These are phyloP conservation scores for Zeus faber DNA, from an alignment of 2,113 vertebrate species.

Conservation along the genomic window DNA sequence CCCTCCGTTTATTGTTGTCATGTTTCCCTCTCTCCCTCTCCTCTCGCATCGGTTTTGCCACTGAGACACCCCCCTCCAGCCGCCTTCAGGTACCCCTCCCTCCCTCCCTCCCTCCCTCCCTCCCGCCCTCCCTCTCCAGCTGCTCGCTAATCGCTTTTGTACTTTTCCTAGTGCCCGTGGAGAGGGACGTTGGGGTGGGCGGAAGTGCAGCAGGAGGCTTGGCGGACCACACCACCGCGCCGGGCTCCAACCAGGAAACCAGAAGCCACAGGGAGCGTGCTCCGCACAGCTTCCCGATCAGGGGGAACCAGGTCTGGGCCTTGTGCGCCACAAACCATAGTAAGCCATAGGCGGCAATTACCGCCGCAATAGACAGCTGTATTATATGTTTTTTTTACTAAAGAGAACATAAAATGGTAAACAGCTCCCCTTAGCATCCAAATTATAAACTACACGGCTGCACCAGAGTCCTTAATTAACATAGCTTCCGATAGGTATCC, in stretches of 20 bases:
- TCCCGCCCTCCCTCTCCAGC: slow-evolving; percentile 33
- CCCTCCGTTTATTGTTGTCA: background rate
- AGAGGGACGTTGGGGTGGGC: slow-evolving; percentile 53
- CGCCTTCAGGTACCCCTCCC: background rate
- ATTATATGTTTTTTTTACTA: no score
- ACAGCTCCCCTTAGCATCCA: no score
- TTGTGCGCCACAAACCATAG: background rate
- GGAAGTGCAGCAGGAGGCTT: slow-evolving; percentile 53
- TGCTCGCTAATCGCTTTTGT: slow-evolving; percentile 70
- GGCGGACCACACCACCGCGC: slow-evolving; percentile 41
- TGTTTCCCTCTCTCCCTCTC: slow-evolving; percentile 25
- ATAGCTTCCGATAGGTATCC: no score
- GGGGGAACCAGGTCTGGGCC: slow-evolving; percentile 34
- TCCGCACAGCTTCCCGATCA: slow-evolving; percentile 35
- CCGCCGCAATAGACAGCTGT: no score
- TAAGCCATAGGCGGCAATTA: no score
- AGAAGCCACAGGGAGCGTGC: slow-evolving; percentile 40
- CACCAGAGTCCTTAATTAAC: no score
- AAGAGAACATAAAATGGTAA: no score
- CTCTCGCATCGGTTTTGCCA: background rate
- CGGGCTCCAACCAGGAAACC: slow-evolving; percentile 51
- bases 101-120: slow-evolving; percentile 27
- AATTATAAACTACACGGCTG: no score
- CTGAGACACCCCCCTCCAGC: background rate
- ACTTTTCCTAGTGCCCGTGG: slow-evolving; percentile 64